Evolutionary conservation across 2,113 vertebrate genomes (phyloP), one percentile per base, ranked within the genome.

Genomic region (Oplegnathus fasciatus): DNA sequence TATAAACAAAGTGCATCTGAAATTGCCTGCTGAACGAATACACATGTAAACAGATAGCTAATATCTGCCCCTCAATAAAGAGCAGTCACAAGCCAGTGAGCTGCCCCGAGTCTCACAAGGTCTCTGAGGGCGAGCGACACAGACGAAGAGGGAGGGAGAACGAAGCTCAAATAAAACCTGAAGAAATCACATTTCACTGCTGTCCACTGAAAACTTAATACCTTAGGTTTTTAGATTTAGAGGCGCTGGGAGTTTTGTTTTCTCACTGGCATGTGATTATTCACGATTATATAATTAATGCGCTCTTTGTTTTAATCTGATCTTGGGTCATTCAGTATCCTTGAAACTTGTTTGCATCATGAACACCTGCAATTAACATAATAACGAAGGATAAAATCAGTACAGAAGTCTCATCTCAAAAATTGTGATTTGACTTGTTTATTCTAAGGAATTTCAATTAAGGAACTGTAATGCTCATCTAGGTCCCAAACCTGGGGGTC

Each of bases 31-130:
- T 92, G 89, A 94, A 93, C 73, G 82, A 91, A 88, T 83, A 95
- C 89, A 94, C 83, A 80, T 92, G 91, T 95, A 95, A 95, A 95
- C 94, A 95, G 90, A 94, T 78, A 90, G 85, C 90, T 94, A 94
- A 94, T 93, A 90, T 94, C 78, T 91, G 87, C 71, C 88, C 85
- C 82, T 89, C 90, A 93, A 93, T 93, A 94, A 93, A 80, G 75
- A 86, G 75, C 72, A 88, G 90, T 93, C 91, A 91, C 92, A 80
- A 91, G 72, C 90, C 82, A 91, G 83, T 73, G 86, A 90, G 80
- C 86, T 48, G 84, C 88, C 89, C 71, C 28, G 22, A 75, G 84
- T 77, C 76, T 69, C 62, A 1, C 77, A 13, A 57, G 83, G 83
- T 80, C 80, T 82, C 77, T 64, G 75, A 72, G 85, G 87, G 70